Evolutionary conservation across 2,797 vertebrate genomes (phyloP).

Genomic region (Pangasius larnaudii): DNA sequence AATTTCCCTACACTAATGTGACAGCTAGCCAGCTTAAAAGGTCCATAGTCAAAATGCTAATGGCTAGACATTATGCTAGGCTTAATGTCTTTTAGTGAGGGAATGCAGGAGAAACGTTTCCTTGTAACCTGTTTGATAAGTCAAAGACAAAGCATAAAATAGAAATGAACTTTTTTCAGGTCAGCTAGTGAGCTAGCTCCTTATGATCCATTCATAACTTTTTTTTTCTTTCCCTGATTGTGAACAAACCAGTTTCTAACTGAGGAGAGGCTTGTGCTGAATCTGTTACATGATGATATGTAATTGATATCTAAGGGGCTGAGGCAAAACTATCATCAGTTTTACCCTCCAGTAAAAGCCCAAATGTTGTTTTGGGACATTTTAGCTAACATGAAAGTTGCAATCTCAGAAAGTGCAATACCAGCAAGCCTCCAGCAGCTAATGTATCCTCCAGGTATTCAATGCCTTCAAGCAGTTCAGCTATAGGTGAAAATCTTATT

Average conservation of each 20-base stretch:
- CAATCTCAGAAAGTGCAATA: conserved; percentile 25
- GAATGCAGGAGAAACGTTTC: not conserved
- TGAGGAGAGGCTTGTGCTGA: not conserved
- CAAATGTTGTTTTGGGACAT: not conserved
- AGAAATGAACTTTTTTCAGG: not conserved
- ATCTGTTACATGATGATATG: not conserved
- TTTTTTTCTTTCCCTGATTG: not conserved
- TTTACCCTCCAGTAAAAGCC: conserved; percentile 9
- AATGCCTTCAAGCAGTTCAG: conserved; percentile 8
- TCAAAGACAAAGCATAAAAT: not conserved
- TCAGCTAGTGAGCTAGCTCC: not conserved
- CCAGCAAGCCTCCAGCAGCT: conserved; percentile 32
- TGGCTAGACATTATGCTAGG: not conserved
- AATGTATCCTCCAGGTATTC: conserved; percentile 43
- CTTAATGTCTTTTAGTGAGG: not conserved
- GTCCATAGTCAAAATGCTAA: no score
- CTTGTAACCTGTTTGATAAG: not conserved
- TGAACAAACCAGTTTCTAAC: not conserved
- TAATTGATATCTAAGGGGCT: not conserved
- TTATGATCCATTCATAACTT: not conserved
- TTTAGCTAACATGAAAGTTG: not conserved
- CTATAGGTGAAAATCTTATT: conserved; percentile 8
- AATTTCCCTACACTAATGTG: not conserved
- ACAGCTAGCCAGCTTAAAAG: not conserved
- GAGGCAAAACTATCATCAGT: not conserved